Percentiles rank a stretch among this genome's conserved stretches.
phyloP scores from a whole-genome alignment of 2,888 invertebrate genomes.

The Stegana nigrithorax region DNA sequence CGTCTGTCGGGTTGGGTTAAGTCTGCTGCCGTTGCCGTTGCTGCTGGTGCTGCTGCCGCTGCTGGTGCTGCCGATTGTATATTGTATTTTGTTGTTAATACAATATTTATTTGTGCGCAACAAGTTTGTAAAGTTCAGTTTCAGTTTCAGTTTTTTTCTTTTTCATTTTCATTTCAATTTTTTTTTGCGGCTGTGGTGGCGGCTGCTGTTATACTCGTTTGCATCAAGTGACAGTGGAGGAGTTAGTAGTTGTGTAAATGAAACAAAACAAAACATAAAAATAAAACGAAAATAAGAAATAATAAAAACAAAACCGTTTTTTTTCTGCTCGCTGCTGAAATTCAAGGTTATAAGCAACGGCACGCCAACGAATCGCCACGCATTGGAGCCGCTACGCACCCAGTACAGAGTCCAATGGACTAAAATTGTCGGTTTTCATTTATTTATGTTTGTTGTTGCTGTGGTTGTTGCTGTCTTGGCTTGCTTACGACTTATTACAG shows the following conservation, averaged over 20 bases:
- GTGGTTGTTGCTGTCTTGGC: background rate
- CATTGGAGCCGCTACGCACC: background rate
- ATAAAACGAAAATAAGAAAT: background rate
- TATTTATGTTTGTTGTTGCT: background rate
- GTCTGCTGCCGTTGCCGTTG: no score
- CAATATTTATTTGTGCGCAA: no score
- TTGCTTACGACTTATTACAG: background rate
- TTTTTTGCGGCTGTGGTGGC: background rate
- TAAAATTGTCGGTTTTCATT: background rate
- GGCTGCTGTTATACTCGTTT: conserved; percentile 8
- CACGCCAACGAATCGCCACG: background rate
- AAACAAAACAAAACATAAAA: conserved; percentile 3
- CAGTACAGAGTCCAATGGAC: background rate
- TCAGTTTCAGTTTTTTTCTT: background rate
- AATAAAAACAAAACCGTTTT: no score
- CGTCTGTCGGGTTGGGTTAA: no score
- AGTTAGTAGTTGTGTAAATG: background rate
- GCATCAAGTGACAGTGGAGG: conserved; percentile 3
- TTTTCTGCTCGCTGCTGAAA: conserved; percentile 14
- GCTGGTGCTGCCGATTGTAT: no score
- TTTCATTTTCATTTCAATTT: background rate
- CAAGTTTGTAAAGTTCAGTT: background rate
- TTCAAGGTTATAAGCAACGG: conserved; percentile 16
- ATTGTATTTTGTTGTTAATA: no score
- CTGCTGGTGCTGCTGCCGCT: no score